Conservation (phyloP, 2,797 vertebrate genomes). For the Antrozous pallidus region DNA sequence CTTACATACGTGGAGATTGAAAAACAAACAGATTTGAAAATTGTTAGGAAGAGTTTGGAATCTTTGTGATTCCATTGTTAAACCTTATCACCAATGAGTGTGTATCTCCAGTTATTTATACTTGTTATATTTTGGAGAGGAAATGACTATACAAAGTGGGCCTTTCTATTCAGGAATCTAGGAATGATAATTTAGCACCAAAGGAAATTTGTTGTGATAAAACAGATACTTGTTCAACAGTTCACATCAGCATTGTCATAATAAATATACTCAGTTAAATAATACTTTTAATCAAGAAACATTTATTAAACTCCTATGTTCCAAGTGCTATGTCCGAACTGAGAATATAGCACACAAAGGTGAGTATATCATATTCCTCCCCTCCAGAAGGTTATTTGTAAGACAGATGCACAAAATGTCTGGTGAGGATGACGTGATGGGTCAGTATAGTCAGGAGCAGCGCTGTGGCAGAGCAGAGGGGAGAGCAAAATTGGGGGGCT, state of each 20-base stretch:
- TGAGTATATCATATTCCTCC: not conserved
- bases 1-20: not conserved
- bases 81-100: not conserved
- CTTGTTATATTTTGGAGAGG: not conserved
- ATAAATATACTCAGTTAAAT: not conserved
- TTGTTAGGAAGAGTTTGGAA: slow-evolving; percentile 16
- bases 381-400: not conserved
- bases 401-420: not conserved
- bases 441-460: not conserved
- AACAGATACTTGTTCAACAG: not conserved
- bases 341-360: not conserved
- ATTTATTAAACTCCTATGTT: not conserved
- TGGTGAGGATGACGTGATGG: not conserved
- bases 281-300: not conserved
- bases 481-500: not conserved
- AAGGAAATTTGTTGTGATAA: not conserved
- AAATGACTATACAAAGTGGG: not conserved
- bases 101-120: not conserved
- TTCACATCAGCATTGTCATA: not conserved
- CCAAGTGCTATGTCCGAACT: not conserved
- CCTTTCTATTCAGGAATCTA: not conserved
- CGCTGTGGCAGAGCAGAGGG: not conserved
- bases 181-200: not conserved
- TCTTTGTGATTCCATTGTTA: not conserved
- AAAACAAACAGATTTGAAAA: slow-evolving; percentile 14